Evolutionary conservation across 2,888 invertebrate species (phyloP).

Genomic region (Hypomecis punctinalis): DNA sequence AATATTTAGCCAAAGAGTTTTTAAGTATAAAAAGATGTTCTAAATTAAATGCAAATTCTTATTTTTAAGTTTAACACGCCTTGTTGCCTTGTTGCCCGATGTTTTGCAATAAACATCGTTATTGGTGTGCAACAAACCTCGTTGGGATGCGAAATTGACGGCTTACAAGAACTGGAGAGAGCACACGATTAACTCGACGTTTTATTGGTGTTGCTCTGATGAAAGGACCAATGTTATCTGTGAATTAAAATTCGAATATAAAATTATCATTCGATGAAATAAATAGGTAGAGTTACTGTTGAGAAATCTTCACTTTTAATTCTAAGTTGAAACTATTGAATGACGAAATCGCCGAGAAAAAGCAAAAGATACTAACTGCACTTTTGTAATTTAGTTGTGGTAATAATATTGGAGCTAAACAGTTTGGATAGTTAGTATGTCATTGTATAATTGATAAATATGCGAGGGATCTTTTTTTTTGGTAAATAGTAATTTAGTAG

Average conservation of each 20-base stretch:
- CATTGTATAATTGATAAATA: too few species aligned
- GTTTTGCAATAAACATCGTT: conserved; percentile 30
- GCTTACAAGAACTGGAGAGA: conserved; percentile 27
- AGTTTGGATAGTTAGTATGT: background rate
- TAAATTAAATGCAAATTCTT: conserved; percentile 2
- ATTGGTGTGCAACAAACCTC: conserved; percentile 34
- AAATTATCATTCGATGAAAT: background rate
- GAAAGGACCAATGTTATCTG: background rate
- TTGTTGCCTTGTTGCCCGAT: conserved; percentile 5
- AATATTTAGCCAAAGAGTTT: too few species aligned
- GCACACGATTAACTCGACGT: conserved; percentile 23
- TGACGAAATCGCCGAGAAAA: too few species aligned
- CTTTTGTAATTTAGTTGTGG: too few species aligned
- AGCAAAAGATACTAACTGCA: too few species aligned
- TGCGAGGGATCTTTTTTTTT: too few species aligned
- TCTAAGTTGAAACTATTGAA: too few species aligned
- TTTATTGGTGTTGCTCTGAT: conserved; percentile 31
- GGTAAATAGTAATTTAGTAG: too few species aligned
- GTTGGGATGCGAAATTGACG: conserved; percentile 33
- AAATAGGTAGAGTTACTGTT: too few species aligned
- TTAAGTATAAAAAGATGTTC: background rate
- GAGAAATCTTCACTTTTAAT: too few species aligned
- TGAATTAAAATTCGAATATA: background rate
- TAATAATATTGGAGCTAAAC: too few species aligned
- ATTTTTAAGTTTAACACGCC: conserved; percentile 1